Conservation (phyloP, 2,888 invertebrate species). For the Clepsis dumicolana region DNA sequence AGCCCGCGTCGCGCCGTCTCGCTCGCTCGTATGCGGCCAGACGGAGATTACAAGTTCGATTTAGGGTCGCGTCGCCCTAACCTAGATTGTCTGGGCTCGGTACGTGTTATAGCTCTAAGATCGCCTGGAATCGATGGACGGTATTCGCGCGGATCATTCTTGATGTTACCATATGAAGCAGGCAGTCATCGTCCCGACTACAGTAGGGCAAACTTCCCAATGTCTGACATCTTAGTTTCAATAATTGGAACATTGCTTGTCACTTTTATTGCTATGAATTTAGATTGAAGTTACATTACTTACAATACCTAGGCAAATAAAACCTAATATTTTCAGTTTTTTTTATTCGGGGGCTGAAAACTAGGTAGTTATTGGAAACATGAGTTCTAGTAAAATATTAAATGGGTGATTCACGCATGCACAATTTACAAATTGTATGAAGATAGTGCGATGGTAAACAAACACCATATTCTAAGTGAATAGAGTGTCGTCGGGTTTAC, state of each 20-base stretch:
- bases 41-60: slow-evolving; percentile 73
- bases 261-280: too few species aligned
- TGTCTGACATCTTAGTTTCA: too few species aligned
- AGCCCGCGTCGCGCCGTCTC: slow-evolving; percentile 63
- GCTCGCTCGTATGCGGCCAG: slow-evolving; percentile 64
- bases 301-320: not conserved
- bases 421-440: slow-evolving; percentile 11
- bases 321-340: not conserved
- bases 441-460: slow-evolving; percentile 25
- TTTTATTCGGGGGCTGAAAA: not conserved
- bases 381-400: slow-evolving; percentile 1
- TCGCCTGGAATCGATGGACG: slow-evolving; percentile 41
- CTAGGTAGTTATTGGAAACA: not conserved
- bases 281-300: too few species aligned
- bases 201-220: too few species aligned
- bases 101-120: slow-evolving; percentile 64
- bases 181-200: not conserved
- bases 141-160: slow-evolving; percentile 6
- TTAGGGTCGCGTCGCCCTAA: slow-evolving; percentile 85
- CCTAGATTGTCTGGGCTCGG: slow-evolving; percentile 77
- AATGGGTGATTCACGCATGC: slow-evolving; percentile 19
- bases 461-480: slow-evolving; percentile 26
- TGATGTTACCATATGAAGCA: not conserved
- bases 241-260: too few species aligned
- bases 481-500: slow-evolving; percentile 64